Percentiles rank a stretch among this genome's conserved stretches.
Evolutionary conservation across 2,888 invertebrate species (phyloP).

Genomic region (Uropetala carovei): DNA sequence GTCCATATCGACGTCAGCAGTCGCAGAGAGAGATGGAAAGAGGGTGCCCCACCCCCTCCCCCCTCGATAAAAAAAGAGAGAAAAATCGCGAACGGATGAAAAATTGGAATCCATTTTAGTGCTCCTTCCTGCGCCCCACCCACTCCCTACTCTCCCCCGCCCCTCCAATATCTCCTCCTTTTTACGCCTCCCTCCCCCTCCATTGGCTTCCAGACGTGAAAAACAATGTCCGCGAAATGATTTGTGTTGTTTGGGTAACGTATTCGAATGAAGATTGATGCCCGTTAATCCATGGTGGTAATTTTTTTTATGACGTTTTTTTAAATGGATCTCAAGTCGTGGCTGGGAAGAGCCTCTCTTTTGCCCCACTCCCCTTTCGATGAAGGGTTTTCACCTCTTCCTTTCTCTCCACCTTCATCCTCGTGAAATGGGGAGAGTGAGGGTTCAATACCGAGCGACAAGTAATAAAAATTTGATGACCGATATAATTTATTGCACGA

Average conservation of each 20-base stretch:
- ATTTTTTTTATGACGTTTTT: conserved; percentile 6
- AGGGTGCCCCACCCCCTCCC: not conserved
- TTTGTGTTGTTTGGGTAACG: conserved; percentile 29
- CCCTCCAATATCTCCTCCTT: not conserved
- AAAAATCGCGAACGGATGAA: conserved; percentile 16
- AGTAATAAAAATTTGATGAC: conserved; percentile 28
- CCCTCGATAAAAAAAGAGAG: not conserved
- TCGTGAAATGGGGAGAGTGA: not conserved
- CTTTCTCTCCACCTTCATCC: too few relatives aligned
- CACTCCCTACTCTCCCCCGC: not conserved
- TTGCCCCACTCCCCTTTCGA: not conserved
- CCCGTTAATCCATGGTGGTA: conserved; percentile 22
- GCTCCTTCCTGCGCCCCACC: not conserved
- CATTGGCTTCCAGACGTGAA: not conserved
- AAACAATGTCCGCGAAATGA: conserved; percentile 28
- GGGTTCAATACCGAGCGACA: conserved; percentile 35
- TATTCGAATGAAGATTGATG: conserved; percentile 32
- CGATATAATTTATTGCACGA: conserved; percentile 7
- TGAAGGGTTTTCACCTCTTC: not conserved
- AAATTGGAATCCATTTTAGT: conserved; percentile 21
- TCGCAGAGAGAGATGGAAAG: not conserved
- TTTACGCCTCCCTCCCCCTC: too few relatives aligned
- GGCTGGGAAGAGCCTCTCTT: not conserved
- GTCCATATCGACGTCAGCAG: not conserved
- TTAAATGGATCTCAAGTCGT: not conserved